A percentile compares a stretch with the other conserved stretches of the same genome.
These are phyloP conservation scores for Leucoraja erinaceus DNA, from an alignment of 2,113 vertebrate species.

Conservation along the genomic window DNA sequence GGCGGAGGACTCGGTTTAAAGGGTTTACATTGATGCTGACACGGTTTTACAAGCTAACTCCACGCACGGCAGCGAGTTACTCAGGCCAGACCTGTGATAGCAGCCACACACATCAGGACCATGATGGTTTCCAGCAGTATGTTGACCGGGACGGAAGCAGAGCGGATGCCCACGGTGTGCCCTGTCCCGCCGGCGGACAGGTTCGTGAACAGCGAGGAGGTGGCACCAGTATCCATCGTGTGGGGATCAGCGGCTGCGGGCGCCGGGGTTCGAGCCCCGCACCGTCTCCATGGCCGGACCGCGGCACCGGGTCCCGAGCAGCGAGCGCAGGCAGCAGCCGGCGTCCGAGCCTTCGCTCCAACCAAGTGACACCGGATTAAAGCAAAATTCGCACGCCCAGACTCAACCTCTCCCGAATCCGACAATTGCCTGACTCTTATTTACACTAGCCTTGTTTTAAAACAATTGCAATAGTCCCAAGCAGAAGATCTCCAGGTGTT, in stretches of 20 bases:
- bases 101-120: constrained; percentile 23
- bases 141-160: neutral
- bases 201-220: neutral
- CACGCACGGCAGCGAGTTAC: neutral
- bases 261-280: neutral
- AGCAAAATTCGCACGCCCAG: neutral
- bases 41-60: too few relatives aligned
- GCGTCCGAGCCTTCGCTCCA: neutral
- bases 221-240: neutral
- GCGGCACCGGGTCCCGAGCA: neutral
- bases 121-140: constrained; percentile 29
- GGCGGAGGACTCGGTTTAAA: neutral
- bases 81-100: constrained; percentile 7
- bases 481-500: neutral
- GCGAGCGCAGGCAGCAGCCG: neutral
- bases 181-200: neutral
- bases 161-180: neutral
- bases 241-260: neutral
- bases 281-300: neutral
- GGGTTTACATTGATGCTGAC: neutral
- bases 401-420: neutral
- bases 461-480: neutral
- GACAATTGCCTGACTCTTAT: neutral
- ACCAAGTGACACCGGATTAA: neutral
- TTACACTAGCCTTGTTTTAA: neutral